Base-by-base conservation (phyloP, 2,797 vertebrate genomes). In the Alfaro cultratus region DNA sequence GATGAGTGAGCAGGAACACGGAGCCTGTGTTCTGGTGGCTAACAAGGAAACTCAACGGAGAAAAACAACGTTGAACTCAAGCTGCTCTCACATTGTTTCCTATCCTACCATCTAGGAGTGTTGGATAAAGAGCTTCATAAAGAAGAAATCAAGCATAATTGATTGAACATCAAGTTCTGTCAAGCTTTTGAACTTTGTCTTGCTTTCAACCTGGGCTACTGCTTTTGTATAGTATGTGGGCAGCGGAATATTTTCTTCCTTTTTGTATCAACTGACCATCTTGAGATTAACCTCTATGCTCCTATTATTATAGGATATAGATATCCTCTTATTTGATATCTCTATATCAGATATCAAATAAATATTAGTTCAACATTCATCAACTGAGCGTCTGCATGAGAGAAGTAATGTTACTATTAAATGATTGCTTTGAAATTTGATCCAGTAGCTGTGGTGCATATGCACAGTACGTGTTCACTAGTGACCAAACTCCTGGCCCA, bases 1-100 rank as follows among this genome's bases (percentile, higher is more conserved):
- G 81, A 86, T 85, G 81, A 88, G 80, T 1, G 74, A 86, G 83
- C 84, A 80, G 67, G 79, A 88, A 88, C 83, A 85, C 76, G 55
- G 79, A 76, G 74, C 12, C 74, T 79, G 70, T 75, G 82, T 83
- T 83, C 64, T 68, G 64, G 36, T 68, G 64, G 39, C 15, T 67
- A 41, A 74, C 36, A 1, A 41, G 29, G 80, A 36, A 31, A 43
- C 78, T 76, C 10, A 77, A 73, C 68, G 41, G 73, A 83, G 75
- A 84, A 39, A 39, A 67, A 68, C 62, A 68, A 2, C 7, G 12
- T 11, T 39, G 36, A 68, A 68, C 36, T 41, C 23, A 41, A 36
- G 36, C 9, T 36, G 34, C 64, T 68, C 36, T 39, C 64, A 41
- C 18, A 26, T 9, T 26, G 18, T 41, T 68, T 39, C 21, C 18